A percentile compares a stretch with the other conserved stretches of the same genome.
These are phyloP conservation scores for Cancer borealis DNA, from an alignment of 2,888 invertebrate genomes.

Conservation along the genomic window DNA sequence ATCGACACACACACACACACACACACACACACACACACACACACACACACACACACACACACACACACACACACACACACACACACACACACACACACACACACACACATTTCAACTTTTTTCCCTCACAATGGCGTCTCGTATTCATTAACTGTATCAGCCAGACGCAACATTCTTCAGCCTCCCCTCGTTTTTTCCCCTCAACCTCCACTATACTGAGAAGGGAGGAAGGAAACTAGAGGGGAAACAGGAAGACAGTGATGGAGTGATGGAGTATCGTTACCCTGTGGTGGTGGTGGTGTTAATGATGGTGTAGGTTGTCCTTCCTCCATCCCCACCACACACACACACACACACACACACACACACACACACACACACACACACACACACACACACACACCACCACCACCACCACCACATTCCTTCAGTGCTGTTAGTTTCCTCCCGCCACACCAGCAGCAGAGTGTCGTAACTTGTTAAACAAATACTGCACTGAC, in stretches of 20 bases:
- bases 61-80: background rate
- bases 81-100: constrained; percentile 32
- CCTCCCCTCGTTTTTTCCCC: background rate
- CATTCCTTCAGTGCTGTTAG: no score
- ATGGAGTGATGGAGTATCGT: no score
- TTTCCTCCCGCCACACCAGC: no score
- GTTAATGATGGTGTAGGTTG: background rate
- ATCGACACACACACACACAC: background rate
- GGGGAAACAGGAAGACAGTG: background rate
- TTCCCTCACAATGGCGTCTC: background rate
- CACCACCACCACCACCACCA: no score
- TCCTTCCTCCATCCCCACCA: background rate
- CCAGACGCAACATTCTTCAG: background rate
- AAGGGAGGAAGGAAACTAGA: background rate
- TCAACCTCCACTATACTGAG: background rate
- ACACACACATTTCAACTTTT: background rate
- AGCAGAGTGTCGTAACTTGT: no score
- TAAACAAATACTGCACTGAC: background rate
- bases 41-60: background rate
- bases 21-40: constrained; percentile 14
- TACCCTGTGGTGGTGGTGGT: background rate
- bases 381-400: no score
- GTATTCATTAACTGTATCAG: background rate
- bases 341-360: no score
- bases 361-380: no score